Base-by-base conservation (phyloP, 2,113 vertebrate species). In the Epinephelus lanceolatus region DNA sequence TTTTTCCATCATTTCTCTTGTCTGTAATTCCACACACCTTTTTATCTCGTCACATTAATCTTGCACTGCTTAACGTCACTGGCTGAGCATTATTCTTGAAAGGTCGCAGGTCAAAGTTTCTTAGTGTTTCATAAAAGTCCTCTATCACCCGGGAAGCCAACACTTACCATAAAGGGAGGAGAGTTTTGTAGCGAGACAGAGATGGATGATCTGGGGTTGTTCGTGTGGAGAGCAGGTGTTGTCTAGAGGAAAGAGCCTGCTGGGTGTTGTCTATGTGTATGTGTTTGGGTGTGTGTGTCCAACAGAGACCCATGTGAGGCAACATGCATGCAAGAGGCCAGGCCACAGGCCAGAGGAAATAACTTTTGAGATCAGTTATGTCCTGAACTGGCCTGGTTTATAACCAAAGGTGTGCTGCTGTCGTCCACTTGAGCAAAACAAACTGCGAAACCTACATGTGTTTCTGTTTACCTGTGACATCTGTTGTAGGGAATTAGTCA, bases 401-500 rank as follows among this genome's bases (percentile, higher is more conserved):
- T 89, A 82, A 89, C 80, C 80, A n/a, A 84, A 93, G 75, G 79
- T 89, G 86, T 67, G 71, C 76, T 70, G 77, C 93, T 91, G 88
- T 84, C 65, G 19, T 93, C 80, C 76, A 59, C 83, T 60, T 79
- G 76, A 86, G 81, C 89, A 92, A 93, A 92, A 85, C 86, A 93
- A 85, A 63, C 33, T 42, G 57, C 55, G 70, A 57, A 72, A 86
- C 69, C 72, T 76, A 78, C 90, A 95, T 89, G 72, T 95, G 94
- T 94, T 96, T 94, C 68, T 89, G 84, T 87, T 96, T 95, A 93
- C 83, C 89, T 78, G 57, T 83, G 71, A 94, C 90, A 89, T 90
- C 89, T 89, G 91, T 70, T 89, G 33, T 17, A 17, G 61, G 42
- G 73, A 76, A 84, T 89, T 77, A 79, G 73, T 89, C 67, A 84